Evolutionary conservation across 2,113 vertebrate species (phyloP), one percentile per base, ranked within the genome.

Genomic region (Tragelaphus buxtoni): DNA sequence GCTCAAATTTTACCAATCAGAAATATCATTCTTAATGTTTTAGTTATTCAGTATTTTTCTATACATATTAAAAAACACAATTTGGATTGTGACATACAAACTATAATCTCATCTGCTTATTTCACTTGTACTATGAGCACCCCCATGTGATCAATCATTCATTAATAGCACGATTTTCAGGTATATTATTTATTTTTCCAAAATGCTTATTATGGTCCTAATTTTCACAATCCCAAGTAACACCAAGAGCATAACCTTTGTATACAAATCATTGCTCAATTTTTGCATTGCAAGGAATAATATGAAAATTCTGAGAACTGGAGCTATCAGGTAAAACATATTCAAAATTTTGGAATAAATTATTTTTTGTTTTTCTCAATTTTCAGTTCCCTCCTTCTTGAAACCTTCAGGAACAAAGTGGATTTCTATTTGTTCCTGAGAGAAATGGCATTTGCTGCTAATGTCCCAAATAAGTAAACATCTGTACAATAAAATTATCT

Each of bases 371-470:
- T 74, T 63, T 42, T 79, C 65, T 90, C 60, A 74, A 35, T 32
- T 39, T 97, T 80, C 74, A 65, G 9, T 53, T 88, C 24, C 1
- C 2, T 81, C 32, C 26, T 90, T 85, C 72, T 86, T n/a, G 30
- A 74, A 96, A 91, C 39, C 63, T 16, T 4, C 35, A 91, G 58
- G 11, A 94, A 92, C 32, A 12, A 22, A 20, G 16, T 56, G 32
- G 18, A 69, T 84, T 91, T 95, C 49, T 51, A 69, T 56, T 93
- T 17, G 63, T 91, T 95, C 82, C 51, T 61, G 55, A 55, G 42
- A 97, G 83, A 92, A 95, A 90, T 3, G 26, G 28, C n/a, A 63
- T 93, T 94, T 95, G 90, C 13, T 80, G 45, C 22, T 74, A 47
- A 72, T 30, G 56, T 60, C 4, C 28, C 58, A 61, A 88, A 22